Conservation (phyloP, 2,797 vertebrate species). For the Pempheris klunzingeri region DNA sequence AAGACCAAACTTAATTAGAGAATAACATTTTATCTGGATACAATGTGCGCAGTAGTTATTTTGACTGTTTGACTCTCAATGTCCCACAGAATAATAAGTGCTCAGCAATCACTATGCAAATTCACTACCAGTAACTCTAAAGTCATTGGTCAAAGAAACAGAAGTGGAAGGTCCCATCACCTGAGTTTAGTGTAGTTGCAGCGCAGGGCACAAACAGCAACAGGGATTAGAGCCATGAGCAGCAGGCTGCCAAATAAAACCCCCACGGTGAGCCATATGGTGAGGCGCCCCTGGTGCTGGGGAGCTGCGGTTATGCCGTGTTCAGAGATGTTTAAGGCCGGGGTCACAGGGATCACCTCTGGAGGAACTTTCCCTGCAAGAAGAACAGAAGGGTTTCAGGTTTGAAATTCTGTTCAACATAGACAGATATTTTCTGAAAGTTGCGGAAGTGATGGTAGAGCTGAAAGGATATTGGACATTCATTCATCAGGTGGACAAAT, state of each 20-base stretch:
- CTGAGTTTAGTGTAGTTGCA: conserved; percentile 51
- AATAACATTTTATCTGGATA: neutral
- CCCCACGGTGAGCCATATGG: conserved; percentile 16
- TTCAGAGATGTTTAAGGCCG: neutral
- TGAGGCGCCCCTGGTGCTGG: neutral
- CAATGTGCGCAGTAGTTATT: neutral
- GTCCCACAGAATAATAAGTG: neutral
- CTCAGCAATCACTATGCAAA: neutral
- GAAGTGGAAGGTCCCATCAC: conserved; percentile 45
- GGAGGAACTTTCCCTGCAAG: conserved; percentile 63
- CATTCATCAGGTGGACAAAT: no score
- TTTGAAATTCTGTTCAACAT: neutral
- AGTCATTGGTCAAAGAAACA: neutral
- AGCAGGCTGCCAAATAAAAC: conserved; percentile 54
- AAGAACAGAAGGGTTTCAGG: conserved; percentile 11
- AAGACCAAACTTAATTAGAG: no score
- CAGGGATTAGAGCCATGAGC: conserved; percentile 43
- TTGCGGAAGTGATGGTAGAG: no score
- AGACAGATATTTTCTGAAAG: no score
- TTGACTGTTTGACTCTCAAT: neutral
- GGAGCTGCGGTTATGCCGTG: neutral
- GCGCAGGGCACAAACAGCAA: conserved; percentile 9
- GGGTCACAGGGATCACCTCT: neutral
- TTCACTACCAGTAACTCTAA: neutral
- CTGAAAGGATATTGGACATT: no score